Conservation (phyloP, 2,113 vertebrate genomes). For the Sminthopsis crassicaudata region DNA sequence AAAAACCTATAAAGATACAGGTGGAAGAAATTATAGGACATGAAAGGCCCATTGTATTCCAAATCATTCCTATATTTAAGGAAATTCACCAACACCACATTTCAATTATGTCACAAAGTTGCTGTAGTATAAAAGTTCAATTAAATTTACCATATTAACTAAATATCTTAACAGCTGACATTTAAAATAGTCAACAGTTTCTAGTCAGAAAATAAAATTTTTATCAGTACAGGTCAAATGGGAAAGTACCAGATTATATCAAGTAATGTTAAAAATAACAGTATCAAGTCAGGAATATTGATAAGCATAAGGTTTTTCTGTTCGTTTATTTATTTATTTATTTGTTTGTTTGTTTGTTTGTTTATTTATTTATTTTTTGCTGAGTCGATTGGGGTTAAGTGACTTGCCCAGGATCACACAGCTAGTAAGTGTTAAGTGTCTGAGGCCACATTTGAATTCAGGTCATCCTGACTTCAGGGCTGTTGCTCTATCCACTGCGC, state of each 20-base stretch:
- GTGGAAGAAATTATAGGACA: constrained; percentile 20
- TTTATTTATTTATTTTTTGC: too few relatives aligned
- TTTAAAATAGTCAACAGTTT: constrained; percentile 21
- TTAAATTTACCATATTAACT: constrained; percentile 34
- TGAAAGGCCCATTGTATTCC: background rate
- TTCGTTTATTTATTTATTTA: too few relatives aligned
- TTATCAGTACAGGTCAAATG: constrained; percentile 26
- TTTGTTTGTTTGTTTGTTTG: too few relatives aligned
- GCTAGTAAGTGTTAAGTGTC: too few relatives aligned
- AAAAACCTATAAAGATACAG: background rate
- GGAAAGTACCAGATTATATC: constrained; percentile 45
- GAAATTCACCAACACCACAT: background rate
- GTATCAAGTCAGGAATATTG: constrained; percentile 21
- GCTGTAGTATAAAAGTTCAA: constrained; percentile 18
- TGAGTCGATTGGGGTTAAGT: too few relatives aligned
- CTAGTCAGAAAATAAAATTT: constrained; percentile 42
- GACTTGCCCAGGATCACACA: too few relatives aligned
- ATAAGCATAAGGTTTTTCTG: constrained; percentile 3
- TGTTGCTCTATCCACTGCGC: too few relatives aligned
- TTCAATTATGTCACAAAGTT: background rate
- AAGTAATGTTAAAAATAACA: constrained; percentile 46
- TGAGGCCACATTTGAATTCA: too few relatives aligned
- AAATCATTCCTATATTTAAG: background rate
- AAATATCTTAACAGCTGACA: constrained; percentile 31
- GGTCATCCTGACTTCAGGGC: too few relatives aligned